A percentile compares a stretch with the other conserved stretches of the same genome.
Conservation (phyloP, 2,888 invertebrate genomes). For the Chaitophorus viminalis region DNA sequence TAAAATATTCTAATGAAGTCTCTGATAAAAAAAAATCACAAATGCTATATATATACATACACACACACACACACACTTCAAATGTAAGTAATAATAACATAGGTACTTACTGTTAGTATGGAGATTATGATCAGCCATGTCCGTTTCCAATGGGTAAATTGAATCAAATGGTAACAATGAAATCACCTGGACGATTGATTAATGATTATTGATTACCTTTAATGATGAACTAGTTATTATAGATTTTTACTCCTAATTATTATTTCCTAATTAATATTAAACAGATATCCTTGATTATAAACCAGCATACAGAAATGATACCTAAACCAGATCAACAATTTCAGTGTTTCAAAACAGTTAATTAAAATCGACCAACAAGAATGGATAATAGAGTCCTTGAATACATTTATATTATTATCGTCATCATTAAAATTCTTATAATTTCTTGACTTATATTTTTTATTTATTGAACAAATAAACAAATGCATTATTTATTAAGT, state of each 20-base stretch:
- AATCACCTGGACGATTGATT: neutral
- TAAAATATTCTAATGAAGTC: neutral
- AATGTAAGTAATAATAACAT: neutral
- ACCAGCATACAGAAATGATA: neutral
- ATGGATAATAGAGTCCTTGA: neutral
- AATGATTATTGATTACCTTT: too few species aligned
- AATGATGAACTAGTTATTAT: neutral
- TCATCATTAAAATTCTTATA: neutral
- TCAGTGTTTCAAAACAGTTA: too few species aligned
- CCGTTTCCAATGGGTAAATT: neutral
- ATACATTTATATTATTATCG: neutral
- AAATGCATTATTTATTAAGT: too few species aligned
- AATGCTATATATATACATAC: too few species aligned
- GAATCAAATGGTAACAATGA: neutral
- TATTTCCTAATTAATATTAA: too few species aligned
- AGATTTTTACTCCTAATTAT: neutral
- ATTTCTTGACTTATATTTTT: neutral
- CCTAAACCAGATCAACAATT: neutral
- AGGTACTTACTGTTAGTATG: neutral
- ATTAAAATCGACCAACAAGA: neutral
- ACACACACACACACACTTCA: too few species aligned
- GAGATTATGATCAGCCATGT: neutral
- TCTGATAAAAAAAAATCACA: neutral
- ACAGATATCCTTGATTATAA: conserved; percentile 8
- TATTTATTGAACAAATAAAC: too few species aligned